Conservation (phyloP, 2,888 invertebrate genomes). For the Ariolimax columbianus region DNA sequence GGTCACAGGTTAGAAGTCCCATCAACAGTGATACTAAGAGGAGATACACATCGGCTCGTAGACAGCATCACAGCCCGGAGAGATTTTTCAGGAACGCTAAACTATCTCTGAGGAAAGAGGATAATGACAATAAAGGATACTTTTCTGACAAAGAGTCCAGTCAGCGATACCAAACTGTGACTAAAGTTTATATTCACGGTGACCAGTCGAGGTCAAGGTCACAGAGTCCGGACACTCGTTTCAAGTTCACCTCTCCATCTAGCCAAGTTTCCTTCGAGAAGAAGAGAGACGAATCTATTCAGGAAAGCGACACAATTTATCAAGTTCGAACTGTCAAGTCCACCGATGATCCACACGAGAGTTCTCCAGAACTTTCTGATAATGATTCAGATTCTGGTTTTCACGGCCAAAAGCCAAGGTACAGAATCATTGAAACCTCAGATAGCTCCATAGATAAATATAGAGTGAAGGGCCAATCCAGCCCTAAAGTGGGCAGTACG, state of each 20-base stretch:
- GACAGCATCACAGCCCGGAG: conserved; percentile 45
- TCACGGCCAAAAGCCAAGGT: conserved; percentile 27
- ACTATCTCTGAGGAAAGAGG: conserved; percentile 41
- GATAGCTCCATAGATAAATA: conserved; percentile 17
- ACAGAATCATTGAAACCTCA: conserved; percentile 38
- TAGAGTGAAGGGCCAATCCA: neutral
- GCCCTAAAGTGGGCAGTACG: neutral
- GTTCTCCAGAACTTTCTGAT: neutral
- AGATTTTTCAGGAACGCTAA: conserved; percentile 46
- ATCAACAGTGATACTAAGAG: neutral
- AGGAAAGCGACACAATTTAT: neutral
- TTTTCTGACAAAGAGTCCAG: conserved; percentile 28
- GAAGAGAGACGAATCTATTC: neutral
- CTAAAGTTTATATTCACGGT: conserved; percentile 44
- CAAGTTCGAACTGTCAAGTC: neutral
- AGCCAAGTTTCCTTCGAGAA: neutral
- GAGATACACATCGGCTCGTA: conserved; percentile 38
- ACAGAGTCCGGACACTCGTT: conserved; percentile 39
- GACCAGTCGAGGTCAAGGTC: conserved; percentile 36
- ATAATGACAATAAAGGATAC: conserved; percentile 2
- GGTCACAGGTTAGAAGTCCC: neutral
- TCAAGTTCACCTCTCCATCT: neutral
- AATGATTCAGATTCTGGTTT: conserved; percentile 15
- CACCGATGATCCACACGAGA: neutral
- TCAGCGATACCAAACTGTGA: conserved; percentile 45